phyloP scores from a whole-genome alignment of 2,113 vertebrate species.

The Perccottus glenii region DNA sequence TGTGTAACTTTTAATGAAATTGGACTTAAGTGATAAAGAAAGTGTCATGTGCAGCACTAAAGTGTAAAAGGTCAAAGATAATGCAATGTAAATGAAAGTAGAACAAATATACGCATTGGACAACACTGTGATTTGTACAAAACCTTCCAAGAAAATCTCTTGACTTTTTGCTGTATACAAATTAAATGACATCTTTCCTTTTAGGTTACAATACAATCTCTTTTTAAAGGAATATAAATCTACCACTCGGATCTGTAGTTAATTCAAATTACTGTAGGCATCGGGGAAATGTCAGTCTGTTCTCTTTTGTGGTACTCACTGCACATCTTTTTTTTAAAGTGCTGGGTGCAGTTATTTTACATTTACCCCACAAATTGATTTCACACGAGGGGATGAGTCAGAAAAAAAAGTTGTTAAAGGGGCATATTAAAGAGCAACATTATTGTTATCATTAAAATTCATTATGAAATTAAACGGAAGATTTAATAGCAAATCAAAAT shows the following conservation, averaged over 20 bases:
- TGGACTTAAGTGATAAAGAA: slow-evolving; percentile 13
- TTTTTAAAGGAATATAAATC: background rate
- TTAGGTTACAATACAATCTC: no score
- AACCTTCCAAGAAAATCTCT: no score
- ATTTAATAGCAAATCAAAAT: background rate
- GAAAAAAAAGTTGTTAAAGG: slow-evolving; percentile 5
- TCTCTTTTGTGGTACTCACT: background rate
- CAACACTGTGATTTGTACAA: background rate
- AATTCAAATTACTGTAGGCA: slow-evolving; percentile 1
- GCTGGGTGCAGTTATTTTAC: background rate
- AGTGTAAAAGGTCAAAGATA: slow-evolving; percentile 13
- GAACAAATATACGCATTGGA: slow-evolving; percentile 8
- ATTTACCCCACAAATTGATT: slow-evolving; percentile 1
- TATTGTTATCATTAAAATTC: background rate
- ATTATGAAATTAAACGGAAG: background rate
- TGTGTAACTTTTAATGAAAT: slow-evolving; percentile 36
- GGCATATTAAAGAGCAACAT: slow-evolving; percentile 3
- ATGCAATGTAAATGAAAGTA: background rate
- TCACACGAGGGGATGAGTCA: background rate
- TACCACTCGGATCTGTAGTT: background rate
- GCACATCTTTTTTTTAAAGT: background rate
- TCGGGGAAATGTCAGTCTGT: background rate
- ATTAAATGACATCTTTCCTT: background rate
- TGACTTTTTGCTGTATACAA: no score
- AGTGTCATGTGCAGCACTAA: slow-evolving; percentile 1